Percentiles rank a stretch among this genome's conserved stretches.
Evolutionary conservation across 2,113 vertebrate species (phyloP).

Genomic region (Meleagris gallopavo): DNA sequence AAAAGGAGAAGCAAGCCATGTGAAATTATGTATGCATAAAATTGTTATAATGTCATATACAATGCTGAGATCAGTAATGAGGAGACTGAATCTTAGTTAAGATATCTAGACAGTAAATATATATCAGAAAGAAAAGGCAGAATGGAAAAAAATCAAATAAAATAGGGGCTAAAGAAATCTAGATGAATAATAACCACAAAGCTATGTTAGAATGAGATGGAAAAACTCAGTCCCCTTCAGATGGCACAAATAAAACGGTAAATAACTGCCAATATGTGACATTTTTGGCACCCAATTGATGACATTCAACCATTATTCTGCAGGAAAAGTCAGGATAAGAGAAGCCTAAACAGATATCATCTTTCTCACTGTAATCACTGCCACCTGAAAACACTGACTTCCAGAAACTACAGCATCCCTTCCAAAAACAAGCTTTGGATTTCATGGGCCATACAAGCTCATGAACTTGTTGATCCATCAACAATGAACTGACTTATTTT

Average conservation of each 20-base stretch:
- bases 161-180: not conserved
- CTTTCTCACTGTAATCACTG: not conserved
- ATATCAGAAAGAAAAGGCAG: not conserved
- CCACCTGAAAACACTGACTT: not conserved
- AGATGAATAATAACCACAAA: not conserved
- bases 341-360: not conserved
- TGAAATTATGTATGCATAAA: slow-evolving; percentile 14
- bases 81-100: not conserved
- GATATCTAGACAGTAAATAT: not conserved
- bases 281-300: not conserved
- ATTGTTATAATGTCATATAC: slow-evolving; percentile 19
- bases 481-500: not conserved
- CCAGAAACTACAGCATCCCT: not conserved
- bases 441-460: not conserved
- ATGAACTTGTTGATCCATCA: not conserved
- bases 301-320: not conserved
- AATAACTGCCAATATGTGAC: not conserved
- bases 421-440: not conserved
- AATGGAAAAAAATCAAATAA: not conserved
- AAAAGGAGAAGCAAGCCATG: slow-evolving; percentile 8
- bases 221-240: not conserved
- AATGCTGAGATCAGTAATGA: slow-evolving; percentile 17
- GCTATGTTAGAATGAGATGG: not conserved
- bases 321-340: not conserved
- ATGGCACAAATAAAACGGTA: not conserved